These are phyloP conservation scores for Ophion slaviceki DNA, from an alignment of 2,888 invertebrate species.

Conservation along the genomic window DNA sequence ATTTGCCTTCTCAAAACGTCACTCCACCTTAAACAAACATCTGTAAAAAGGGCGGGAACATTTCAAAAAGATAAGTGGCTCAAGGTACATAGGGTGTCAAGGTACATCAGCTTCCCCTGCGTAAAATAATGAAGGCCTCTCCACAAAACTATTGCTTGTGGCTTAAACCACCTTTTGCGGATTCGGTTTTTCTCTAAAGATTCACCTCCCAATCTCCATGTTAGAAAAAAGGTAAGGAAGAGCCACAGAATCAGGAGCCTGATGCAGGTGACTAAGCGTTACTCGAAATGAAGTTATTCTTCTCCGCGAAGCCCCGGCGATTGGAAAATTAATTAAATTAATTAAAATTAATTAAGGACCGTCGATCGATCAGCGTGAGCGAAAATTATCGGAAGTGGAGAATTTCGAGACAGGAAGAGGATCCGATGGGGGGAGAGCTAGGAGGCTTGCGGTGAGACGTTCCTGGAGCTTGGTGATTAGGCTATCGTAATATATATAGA, in stretches of 20 bases:
- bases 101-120: too few species aligned
- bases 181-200: not conserved
- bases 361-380: constrained; percentile 22
- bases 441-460: constrained; percentile 26
- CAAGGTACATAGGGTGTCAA: too few species aligned
- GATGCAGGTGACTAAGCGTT: constrained; percentile 11
- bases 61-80: too few species aligned
- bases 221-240: not conserved
- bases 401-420: constrained; percentile 17
- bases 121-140: too few species aligned
- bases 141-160: too few species aligned
- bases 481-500: constrained; percentile 61
- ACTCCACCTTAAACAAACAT: too few species aligned
- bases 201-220: not conserved
- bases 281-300: not conserved
- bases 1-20: too few species aligned
- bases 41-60: too few species aligned
- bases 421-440: not conserved
- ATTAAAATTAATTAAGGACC: constrained; percentile 45
- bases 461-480: constrained; percentile 58
- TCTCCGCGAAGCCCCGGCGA: not conserved
- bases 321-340: constrained; percentile 23
- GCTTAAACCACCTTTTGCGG: too few species aligned
- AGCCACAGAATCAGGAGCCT: not conserved
- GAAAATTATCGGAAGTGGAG: constrained; percentile 32